Percentiles rank a stretch among this genome's conserved stretches.
These are phyloP conservation scores for Pteruthius melanotis DNA, from an alignment of 2,113 vertebrate species.

Conservation along the genomic window DNA sequence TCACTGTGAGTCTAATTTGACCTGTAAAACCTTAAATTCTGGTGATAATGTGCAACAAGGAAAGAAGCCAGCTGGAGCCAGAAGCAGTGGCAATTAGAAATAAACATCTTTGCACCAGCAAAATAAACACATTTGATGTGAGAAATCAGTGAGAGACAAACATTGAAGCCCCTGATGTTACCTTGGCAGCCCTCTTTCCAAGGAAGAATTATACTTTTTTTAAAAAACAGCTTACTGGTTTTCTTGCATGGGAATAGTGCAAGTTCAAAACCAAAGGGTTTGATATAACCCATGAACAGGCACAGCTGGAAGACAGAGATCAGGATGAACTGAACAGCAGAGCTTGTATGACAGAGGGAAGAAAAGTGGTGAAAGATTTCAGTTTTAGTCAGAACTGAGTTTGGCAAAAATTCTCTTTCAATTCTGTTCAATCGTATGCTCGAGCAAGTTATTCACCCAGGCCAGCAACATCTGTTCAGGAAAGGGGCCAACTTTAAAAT, in stretches of 20 bases:
- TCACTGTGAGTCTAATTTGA: background rate
- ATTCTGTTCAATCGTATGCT: constrained; percentile 13
- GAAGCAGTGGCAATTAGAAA: constrained; percentile 7
- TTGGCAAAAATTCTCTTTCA: constrained; percentile 52
- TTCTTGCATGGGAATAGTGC: background rate
- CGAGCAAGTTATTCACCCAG: constrained; percentile 53
- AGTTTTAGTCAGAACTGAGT: constrained; percentile 18
- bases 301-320: background rate
- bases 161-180: background rate
- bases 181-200: background rate
- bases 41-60: constrained; percentile 4
- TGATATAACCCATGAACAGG: background rate
- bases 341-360: background rate
- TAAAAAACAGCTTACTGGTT: background rate
- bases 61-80: constrained; percentile 35
- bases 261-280: background rate
- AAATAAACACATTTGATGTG: background rate
- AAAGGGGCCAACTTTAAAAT: constrained; percentile 56
- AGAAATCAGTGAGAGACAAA: constrained; percentile 25
- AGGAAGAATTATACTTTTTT: background rate
- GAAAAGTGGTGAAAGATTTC: constrained; percentile 32
- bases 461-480: constrained; percentile 63
- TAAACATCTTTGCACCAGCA: background rate
- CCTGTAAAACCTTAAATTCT: constrained; percentile 36
- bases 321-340: background rate